A percentile compares a stretch with the other conserved stretches of the same genome.
phyloP scores from a whole-genome alignment of 2,797 vertebrate genomes.

The Morelia viridis region DNA sequence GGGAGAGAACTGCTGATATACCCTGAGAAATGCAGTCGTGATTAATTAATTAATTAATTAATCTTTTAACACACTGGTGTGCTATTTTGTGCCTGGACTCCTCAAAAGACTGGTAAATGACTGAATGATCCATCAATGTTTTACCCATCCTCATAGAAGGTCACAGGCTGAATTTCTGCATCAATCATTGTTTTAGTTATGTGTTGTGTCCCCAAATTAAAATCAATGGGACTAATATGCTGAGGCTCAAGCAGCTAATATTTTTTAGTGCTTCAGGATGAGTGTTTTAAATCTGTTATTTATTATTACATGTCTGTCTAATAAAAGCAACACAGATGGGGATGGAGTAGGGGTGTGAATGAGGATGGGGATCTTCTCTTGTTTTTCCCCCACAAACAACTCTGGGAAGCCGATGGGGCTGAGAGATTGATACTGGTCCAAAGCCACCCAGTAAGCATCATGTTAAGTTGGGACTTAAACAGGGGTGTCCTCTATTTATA shows the following conservation, averaged over 20 bases:
- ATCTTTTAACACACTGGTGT: background rate
- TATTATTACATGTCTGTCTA: background rate
- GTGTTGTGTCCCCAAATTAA: background rate
- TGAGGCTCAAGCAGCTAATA: background rate
- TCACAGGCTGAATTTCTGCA: background rate
- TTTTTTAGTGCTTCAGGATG: background rate
- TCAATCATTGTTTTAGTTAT: background rate
- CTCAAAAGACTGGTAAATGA: background rate
- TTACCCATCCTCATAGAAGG: background rate
- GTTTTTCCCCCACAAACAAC: background rate
- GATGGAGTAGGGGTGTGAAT: background rate
- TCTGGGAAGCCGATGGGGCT: background rate
- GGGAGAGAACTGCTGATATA: background rate
- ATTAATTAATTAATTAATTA: background rate
- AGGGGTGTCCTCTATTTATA: background rate
- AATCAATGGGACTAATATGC: background rate
- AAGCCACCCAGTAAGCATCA: background rate
- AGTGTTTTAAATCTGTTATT: background rate
- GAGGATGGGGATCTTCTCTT: background rate
- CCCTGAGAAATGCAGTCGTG: background rate
- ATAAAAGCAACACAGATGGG: background rate
- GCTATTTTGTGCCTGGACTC: background rate
- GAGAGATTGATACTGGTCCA: background rate
- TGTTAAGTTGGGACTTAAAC: background rate
- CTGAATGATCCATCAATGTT: background rate